A percentile compares a stretch with the other conserved stretches of the same genome.
These are phyloP conservation scores for Siniperca scherzeri DNA, from an alignment of 2,797 vertebrate genomes.

Conservation along the genomic window DNA sequence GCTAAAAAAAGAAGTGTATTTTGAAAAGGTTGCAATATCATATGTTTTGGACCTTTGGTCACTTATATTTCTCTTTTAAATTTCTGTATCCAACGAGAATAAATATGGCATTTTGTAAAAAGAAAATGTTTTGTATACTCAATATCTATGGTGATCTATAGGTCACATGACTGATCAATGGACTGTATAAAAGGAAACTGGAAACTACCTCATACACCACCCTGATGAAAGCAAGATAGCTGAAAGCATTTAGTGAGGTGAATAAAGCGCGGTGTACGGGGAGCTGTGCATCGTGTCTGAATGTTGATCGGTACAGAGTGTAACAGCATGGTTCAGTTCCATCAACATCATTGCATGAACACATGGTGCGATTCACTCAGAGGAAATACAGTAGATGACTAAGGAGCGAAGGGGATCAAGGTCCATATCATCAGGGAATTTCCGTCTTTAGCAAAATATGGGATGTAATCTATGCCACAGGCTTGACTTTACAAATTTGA, in stretches of 20 bases:
- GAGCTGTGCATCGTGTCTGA: no score
- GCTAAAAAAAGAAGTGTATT: neutral
- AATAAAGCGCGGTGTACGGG: neutral
- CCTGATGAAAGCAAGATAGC: neutral
- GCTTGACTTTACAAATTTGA: neutral
- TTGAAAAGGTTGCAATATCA: neutral
- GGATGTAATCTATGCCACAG: no score
- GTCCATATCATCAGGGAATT: neutral
- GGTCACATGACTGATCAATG: no score
- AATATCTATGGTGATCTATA: no score
- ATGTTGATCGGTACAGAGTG: no score
- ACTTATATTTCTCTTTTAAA: neutral
- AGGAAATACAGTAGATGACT: no score
- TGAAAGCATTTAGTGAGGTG: no score
- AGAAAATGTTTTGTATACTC: no score
- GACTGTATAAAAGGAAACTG: no score
- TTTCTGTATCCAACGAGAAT: neutral
- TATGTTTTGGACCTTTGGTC: neutral
- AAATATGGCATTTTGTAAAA: neutral
- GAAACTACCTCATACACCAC: no score
- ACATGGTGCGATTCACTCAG: no score
- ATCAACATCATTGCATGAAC: neutral
- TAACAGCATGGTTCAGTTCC: neutral
- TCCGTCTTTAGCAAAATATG: neutral
- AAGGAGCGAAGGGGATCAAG: no score